Conservation (phyloP, 1,140 invertebrate species). For the Bicyclus anynana region DNA sequence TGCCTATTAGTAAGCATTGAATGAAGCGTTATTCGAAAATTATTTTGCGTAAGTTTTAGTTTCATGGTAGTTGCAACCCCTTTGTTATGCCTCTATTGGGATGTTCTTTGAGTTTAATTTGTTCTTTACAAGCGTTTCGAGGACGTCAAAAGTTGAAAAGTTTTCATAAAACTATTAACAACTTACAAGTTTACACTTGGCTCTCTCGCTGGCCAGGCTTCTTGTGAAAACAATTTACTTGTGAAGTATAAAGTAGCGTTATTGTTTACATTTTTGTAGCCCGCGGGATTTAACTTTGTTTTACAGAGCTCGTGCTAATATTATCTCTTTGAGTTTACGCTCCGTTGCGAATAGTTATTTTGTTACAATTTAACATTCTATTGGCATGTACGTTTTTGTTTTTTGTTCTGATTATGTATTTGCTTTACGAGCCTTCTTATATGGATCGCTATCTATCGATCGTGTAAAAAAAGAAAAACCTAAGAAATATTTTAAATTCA, state of each 20-base stretch:
- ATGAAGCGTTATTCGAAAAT: neutral
- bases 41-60: neutral
- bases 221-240: neutral
- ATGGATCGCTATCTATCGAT: too few relatives aligned
- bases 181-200: neutral
- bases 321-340: neutral
- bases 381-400: too few relatives aligned
- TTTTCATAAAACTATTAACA: neutral
- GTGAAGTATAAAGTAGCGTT: neutral
- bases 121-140: constrained; percentile 1
- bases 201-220: neutral
- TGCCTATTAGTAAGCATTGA: too few relatives aligned
- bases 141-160: constrained; percentile 1
- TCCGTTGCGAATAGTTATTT: too few relatives aligned
- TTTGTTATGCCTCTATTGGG: neutral
- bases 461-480: too few relatives aligned
- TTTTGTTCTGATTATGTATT: too few relatives aligned
- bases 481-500: too few relatives aligned
- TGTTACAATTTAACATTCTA: too few relatives aligned
- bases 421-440: too few relatives aligned
- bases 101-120: neutral
- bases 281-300: neutral
- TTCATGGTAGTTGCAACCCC: neutral
- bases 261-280: neutral
- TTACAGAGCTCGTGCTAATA: neutral